Evolutionary conservation across 2,888 invertebrate species (phyloP), one percentile per base, ranked within the genome.

Genomic region (Saturnia pavonia): DNA sequence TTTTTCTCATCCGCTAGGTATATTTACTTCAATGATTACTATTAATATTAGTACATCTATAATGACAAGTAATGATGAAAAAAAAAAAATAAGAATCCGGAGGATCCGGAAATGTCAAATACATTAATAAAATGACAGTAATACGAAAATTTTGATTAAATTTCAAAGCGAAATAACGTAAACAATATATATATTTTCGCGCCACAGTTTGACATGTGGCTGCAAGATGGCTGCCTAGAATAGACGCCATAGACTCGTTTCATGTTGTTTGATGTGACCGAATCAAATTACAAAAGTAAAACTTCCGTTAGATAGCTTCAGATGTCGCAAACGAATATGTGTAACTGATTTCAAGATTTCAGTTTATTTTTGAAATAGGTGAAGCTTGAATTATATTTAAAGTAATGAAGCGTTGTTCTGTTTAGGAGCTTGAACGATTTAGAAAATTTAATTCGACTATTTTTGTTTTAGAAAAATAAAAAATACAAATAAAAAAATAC

Each of bases 201-300:
- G 82, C 80, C 78, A 79, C 77, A 79, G 78, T 82, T 80, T 85
- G 81, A 85, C 80, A 85, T 73, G 79, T 78, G 79, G 80, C 81
- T 77, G 74, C 74, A 84, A 83, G 76, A 85, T 84, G 80, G 80
- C 77, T 69, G 72, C 78, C 79, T 54, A 77, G 80, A 85, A 68
- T 84, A 86, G 81, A 82, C 74, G 73, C 74, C 78, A 82, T 78
- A 78, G 78, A 82, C 60, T 68, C 69, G 73, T 72, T 72, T 81
- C 85, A 60, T 27, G 68, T 68, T 74, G 65, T 90, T 90, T 90
- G 90, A 90, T 89, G 89, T 89, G 76, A 83, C 82, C 88, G 90
- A 86, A 87, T 90, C 90, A 85, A 90, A 90, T 90, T 90, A 87
- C 90, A 86, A 88, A 89, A 88, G 86, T 75, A 75, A 79, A 79